Evolutionary conservation across 1,140 invertebrate species (phyloP).

Genomic region (Eumeta japonica): DNA sequence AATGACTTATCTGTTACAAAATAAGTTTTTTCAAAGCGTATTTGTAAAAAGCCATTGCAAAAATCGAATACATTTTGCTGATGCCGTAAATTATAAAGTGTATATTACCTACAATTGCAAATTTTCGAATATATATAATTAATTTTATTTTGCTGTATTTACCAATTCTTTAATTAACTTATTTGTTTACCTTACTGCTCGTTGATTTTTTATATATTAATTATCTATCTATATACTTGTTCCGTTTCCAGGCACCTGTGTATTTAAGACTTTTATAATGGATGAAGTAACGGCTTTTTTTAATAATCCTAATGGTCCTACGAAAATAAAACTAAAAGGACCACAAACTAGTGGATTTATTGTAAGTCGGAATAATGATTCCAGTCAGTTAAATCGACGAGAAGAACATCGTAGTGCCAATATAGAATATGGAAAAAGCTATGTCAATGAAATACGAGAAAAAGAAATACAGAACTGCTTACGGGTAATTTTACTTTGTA

Average conservation of each 20-base stretch:
- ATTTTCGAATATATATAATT: too few relatives aligned
- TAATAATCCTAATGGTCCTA: slow-evolving; percentile 23
- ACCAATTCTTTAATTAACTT: too few relatives aligned
- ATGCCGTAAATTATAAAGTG: too few relatives aligned
- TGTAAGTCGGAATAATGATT: slow-evolving; percentile 30
- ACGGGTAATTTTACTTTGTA: slow-evolving; percentile 21
- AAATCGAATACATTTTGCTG: too few relatives aligned
- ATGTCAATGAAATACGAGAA: slow-evolving; percentile 31
- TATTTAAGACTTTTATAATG: slow-evolving; percentile 17
- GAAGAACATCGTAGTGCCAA: slow-evolving; percentile 34
- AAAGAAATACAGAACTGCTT: slow-evolving; percentile 32
- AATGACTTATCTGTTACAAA: too few relatives aligned
- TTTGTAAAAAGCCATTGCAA: too few relatives aligned
- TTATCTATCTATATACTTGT: slow-evolving; percentile 5
- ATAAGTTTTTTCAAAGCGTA: too few relatives aligned
- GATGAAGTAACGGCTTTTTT: slow-evolving; percentile 37
- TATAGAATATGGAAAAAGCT: slow-evolving; percentile 31
- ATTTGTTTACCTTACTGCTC: too few relatives aligned
- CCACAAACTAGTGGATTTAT: slow-evolving; percentile 33
- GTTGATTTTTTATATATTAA: too few relatives aligned
- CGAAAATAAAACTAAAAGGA: slow-evolving; percentile 29
- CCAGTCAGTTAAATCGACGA: slow-evolving; percentile 24
- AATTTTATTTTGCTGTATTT: too few relatives aligned
- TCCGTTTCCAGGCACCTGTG: background rate
- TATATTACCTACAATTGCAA: too few relatives aligned